Percentiles rank a stretch among this genome's conserved stretches.
phyloP scores from a whole-genome alignment of 2,113 vertebrate genomes.

The Macrotis lagotis region DNA sequence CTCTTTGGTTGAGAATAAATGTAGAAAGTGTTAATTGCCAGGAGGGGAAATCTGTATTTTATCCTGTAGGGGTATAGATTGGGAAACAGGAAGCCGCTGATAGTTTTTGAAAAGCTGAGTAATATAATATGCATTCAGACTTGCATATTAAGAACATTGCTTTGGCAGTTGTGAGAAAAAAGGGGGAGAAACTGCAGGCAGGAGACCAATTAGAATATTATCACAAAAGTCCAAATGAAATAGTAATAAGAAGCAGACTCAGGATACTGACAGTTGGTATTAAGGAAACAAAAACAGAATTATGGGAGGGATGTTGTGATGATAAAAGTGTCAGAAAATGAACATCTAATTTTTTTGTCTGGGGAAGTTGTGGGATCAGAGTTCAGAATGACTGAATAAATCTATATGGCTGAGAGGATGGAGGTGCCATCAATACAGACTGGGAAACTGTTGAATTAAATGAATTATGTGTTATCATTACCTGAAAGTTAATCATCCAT shows the following conservation, averaged over 20 bases:
- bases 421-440: background rate
- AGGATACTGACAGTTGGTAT: background rate
- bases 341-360: background rate
- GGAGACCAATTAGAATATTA: background rate
- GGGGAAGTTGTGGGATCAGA: background rate
- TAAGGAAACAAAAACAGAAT: background rate
- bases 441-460: background rate
- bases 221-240: background rate
- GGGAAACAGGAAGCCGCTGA: background rate
- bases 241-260: background rate
- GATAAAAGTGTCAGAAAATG: background rate
- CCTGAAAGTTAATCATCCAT: background rate
- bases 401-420: background rate
- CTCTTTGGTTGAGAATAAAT: background rate
- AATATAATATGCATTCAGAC: background rate
- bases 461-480: background rate
- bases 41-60: background rate
- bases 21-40: background rate
- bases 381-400: background rate
- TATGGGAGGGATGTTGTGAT: background rate
- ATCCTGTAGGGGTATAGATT: background rate
- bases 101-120: background rate
- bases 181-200: background rate
- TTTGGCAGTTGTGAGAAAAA: background rate
- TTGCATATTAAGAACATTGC: background rate